Base-by-base conservation (phyloP, 2,888 invertebrate species). In the Archaeoteleia sp. region DNA sequence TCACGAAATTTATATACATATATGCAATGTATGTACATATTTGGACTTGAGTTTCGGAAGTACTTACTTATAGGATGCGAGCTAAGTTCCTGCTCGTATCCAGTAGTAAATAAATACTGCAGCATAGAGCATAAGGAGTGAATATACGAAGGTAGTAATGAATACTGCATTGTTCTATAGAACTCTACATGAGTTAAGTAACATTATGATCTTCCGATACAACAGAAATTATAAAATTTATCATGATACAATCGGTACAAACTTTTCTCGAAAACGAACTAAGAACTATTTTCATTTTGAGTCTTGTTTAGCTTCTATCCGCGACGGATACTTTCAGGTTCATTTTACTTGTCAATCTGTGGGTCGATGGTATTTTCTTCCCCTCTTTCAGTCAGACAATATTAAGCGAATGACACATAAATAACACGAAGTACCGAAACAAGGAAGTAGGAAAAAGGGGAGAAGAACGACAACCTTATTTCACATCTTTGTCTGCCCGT, bases 291-390 rank as follows among this genome's bases (percentile, higher is more conserved):
- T n/a, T n/a, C n/a, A n/a, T n/a, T n/a, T n/a, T n/a, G n/a, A n/a
- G n/a, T n/a, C n/a, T n/a, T n/a, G n/a, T n/a, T n/a, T n/a, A n/a
- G n/a, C n/a, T n/a, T n/a, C n/a, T n/a, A n/a, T n/a, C n/a, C n/a
- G n/a, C n/a, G n/a, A n/a, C n/a, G n/a, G n/a, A n/a, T n/a, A n/a
- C n/a, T n/a, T n/a, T n/a, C n/a, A n/a, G n/a, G n/a, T n/a, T 78
- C 81, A 80, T 81, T 82, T 82, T 78, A 82, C 78, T 80, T 82
- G 82, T 78, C 80, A 79, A 83, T 83, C 77, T 79, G 73, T 58
- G 46, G 67, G 72, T 71, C 74, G 77, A 80, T 78, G 74, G 73
- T 79, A 82, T 82, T 82, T 81, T 82, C 81, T 74, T 75, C 76
- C 79, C 80, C 80, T 78, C 81, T 82, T 81, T 77, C 74, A 79